phyloP scores from a whole-genome alignment of 2,797 vertebrate genomes.

The Eleutherodactylus coqui region DNA sequence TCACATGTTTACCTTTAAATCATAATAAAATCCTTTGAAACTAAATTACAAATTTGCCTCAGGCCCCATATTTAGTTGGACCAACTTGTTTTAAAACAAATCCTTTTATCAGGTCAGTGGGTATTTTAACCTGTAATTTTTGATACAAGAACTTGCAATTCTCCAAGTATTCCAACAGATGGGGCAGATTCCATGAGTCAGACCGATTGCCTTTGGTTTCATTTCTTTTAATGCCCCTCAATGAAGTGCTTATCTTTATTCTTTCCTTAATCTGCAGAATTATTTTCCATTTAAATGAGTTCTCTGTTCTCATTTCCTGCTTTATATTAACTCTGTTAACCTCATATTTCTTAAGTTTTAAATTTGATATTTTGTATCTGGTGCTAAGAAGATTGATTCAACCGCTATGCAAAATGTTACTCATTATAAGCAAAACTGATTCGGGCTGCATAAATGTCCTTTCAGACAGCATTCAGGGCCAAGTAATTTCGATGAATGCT shows the following conservation, averaged over 20 bases:
- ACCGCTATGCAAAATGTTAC: slow-evolving; percentile 31
- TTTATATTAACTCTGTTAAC: slow-evolving; percentile 2
- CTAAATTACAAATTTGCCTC: too few species aligned
- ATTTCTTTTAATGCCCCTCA: background rate
- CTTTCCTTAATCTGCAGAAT: background rate
- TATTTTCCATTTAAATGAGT: background rate
- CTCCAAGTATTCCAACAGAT: background rate
- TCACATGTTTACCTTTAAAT: too few species aligned
- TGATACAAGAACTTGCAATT: background rate
- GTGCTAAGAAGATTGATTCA: background rate
- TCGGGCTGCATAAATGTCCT: slow-evolving; percentile 47
- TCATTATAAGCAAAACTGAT: slow-evolving; percentile 6
- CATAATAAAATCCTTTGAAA: too few species aligned
- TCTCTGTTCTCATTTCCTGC: background rate
- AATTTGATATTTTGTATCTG: slow-evolving; percentile 1
- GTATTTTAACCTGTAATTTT: background rate
- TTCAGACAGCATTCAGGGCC: slow-evolving; percentile 1
- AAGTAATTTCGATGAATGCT: slow-evolving; percentile 33
- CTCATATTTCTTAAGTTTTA: background rate
- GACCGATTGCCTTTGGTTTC: background rate
- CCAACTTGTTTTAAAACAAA: too few species aligned
- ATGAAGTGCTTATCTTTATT: background rate
- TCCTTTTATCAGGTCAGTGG: too few species aligned
- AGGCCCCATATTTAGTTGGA: too few species aligned
- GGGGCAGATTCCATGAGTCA: background rate